Percentiles rank a stretch among this genome's conserved stretches.
These are phyloP conservation scores for Hippopotamus amphibius DNA, from an alignment of 2,113 vertebrate genomes.

Conservation along the genomic window DNA sequence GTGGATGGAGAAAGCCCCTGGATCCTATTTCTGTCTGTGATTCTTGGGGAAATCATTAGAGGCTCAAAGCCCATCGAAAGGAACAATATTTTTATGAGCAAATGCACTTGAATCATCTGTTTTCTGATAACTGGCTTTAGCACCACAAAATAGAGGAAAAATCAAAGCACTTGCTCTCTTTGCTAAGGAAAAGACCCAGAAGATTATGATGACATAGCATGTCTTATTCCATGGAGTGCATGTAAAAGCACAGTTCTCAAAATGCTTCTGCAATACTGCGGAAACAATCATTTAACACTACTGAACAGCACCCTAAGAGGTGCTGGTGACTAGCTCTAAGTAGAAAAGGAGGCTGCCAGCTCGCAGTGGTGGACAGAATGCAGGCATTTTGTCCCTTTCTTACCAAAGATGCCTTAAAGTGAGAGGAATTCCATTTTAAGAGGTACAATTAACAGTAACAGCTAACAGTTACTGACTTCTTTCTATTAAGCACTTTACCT, in stretches of 20 bases:
- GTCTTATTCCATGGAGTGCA: background rate
- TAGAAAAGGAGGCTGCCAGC: background rate
- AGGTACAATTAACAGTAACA: background rate
- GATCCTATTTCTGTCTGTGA: background rate
- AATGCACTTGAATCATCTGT: constrained; percentile 9
- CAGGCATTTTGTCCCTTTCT: background rate
- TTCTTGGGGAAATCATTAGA: background rate
- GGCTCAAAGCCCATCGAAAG: background rate
- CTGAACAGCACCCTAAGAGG: background rate
- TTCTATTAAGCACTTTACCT: background rate
- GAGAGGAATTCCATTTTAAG: background rate
- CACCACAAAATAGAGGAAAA: background rate
- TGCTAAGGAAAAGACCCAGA: constrained; percentile 26
- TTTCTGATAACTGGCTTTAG: background rate
- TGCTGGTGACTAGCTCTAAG: background rate
- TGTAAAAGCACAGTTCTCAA: background rate
- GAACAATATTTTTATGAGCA: background rate
- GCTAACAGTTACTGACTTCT: background rate
- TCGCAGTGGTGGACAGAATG: background rate
- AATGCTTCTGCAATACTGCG: background rate
- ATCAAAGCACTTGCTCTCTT: background rate
- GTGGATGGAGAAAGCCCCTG: background rate
- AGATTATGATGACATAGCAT: background rate
- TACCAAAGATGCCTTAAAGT: background rate
- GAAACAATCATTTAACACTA: background rate